These are phyloP conservation scores for Lepus oiostolus DNA, from an alignment of 2,797 vertebrate species.

Conservation along the genomic window DNA sequence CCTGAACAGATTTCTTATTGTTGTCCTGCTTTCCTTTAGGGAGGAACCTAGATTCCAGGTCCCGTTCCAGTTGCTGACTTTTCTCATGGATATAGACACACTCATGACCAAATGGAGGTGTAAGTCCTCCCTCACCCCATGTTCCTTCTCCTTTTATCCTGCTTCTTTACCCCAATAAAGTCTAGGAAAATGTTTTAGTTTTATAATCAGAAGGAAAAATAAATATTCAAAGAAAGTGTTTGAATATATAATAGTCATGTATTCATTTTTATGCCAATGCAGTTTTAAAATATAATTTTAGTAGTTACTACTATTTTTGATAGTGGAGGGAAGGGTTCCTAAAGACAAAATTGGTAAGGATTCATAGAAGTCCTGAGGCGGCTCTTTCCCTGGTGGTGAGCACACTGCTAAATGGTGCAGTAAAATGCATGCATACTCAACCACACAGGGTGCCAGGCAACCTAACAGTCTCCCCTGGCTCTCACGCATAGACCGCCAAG, in stretches of 20 bases:
- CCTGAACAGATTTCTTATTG: neutral
- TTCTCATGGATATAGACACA: slow-evolving; percentile 96
- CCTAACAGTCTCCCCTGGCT: neutral
- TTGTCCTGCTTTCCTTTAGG: slow-evolving; percentile 85
- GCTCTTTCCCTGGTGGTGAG: neutral
- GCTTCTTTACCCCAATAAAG: neutral
- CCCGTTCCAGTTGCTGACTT: slow-evolving; percentile 97
- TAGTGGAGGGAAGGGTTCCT: neutral
- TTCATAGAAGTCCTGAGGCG: neutral
- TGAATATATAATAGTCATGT: neutral
- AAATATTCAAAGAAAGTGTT: neutral
- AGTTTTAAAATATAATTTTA: neutral
- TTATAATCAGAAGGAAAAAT: slow-evolving; percentile 41
- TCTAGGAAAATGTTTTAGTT: neutral
- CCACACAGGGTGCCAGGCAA: slow-evolving; percentile 41
- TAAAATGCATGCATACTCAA: neutral
- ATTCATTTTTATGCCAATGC: neutral
- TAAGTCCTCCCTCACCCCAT: slow-evolving; percentile 85
- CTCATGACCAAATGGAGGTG: slow-evolving; percentile 99
- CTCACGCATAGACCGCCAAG: neutral
- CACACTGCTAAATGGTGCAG: neutral
- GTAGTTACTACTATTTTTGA: neutral
- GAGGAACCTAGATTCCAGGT: slow-evolving; percentile 99
- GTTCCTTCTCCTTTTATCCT: fast-evolving
- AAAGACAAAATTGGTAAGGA: neutral